These are phyloP conservation scores for Bos javanicus DNA, from an alignment of 2,113 vertebrate genomes.

Conservation along the genomic window DNA sequence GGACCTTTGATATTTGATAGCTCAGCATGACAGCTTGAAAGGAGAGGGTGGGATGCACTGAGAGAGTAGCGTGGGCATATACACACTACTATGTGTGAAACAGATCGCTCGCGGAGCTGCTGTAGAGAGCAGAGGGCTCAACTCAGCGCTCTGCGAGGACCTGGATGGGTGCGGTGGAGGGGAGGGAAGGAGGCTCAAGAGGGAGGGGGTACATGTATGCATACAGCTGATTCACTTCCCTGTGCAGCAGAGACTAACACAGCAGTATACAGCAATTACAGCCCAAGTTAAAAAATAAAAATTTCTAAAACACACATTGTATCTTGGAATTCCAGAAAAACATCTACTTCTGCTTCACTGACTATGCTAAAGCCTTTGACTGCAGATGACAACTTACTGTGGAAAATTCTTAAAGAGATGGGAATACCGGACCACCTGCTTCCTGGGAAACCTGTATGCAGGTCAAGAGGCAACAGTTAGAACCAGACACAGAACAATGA, in stretches of 20 bases:
- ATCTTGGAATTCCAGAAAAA: neutral
- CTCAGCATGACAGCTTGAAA: neutral
- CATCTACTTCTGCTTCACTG: neutral
- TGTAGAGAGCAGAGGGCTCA: neutral
- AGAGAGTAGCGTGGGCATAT: neutral
- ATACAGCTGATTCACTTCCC: fast-evolving
- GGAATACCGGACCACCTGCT: neutral
- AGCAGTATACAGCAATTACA: neutral
- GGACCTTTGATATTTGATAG: neutral
- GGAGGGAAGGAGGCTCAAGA: neutral
- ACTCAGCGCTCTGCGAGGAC: neutral
- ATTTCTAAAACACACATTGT: neutral
- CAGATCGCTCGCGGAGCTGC: fast-evolving
- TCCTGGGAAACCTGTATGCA: neutral
- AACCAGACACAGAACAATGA: neutral
- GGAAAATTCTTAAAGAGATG: neutral
- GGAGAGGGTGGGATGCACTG: fast-evolving
- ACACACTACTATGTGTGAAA: neutral
- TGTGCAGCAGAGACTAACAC: neutral
- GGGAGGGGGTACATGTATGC: fast-evolving
- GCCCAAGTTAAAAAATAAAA: neutral
- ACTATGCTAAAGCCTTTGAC: neutral
- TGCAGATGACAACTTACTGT: neutral
- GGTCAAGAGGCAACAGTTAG: neutral
- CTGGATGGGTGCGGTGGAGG: neutral